phyloP scores from a whole-genome alignment of 2,888 invertebrate species.

The Plemyria rubiginata region DNA sequence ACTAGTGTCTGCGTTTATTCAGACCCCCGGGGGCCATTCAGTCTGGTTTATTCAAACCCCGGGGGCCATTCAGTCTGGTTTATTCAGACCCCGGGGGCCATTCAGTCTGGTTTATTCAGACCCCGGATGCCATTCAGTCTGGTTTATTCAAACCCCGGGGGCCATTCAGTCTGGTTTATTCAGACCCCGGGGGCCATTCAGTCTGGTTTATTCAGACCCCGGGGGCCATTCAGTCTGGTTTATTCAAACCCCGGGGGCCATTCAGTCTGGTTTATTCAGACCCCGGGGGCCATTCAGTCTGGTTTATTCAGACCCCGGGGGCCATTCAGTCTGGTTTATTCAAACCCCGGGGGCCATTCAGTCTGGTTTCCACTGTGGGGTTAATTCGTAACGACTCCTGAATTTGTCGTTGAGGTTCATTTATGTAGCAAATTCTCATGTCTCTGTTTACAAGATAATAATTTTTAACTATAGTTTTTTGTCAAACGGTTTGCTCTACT shows the following conservation, averaged over 20 bases:
- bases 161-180: constrained; percentile 19
- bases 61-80: constrained; percentile 20
- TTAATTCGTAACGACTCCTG: constrained; percentile 37
- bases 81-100: no score
- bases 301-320: constrained; percentile 7
- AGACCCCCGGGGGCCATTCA: constrained; percentile 16
- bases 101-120: constrained; percentile 24
- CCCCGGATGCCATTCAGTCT: constrained; percentile 14
- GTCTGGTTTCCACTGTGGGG: constrained; percentile 20
- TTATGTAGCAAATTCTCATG: constrained; percentile 18
- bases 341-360: constrained; percentile 16
- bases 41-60: no score
- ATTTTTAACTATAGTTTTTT: no score
- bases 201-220: not conserved
- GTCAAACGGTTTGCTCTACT: no score
- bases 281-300: constrained; percentile 21
- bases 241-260: constrained; percentile 12
- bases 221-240: constrained; percentile 12
- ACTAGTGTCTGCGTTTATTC: not conserved
- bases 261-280: not conserved
- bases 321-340: not conserved
- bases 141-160: no score
- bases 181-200: constrained; percentile 15
- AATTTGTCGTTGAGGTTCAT: constrained; percentile 4
- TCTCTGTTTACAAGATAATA: not conserved